These are phyloP conservation scores for Aphyosemion australe DNA, from an alignment of 2,113 vertebrate genomes.

Conservation along the genomic window DNA sequence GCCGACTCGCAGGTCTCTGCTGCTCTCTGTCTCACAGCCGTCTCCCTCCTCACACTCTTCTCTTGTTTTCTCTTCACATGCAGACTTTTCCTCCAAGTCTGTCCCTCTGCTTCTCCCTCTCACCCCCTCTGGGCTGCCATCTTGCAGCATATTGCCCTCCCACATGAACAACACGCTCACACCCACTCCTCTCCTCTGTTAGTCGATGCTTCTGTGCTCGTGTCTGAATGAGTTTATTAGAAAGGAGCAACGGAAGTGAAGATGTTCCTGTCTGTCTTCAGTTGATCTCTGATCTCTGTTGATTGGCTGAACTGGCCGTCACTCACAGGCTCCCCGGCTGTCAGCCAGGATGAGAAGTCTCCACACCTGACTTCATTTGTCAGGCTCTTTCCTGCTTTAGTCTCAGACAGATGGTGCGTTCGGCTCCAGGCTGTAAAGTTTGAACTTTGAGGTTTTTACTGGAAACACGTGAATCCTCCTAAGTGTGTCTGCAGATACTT, in stretches of 20 bases:
- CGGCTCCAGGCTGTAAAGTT: background rate
- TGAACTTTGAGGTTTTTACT: conserved; percentile 7
- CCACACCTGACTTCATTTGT: conserved; percentile 18
- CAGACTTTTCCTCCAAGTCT: conserved; percentile 15
- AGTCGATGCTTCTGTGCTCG: background rate
- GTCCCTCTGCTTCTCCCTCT: conserved; percentile 33
- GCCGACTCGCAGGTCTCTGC: conserved; percentile 44
- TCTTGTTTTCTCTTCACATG: background rate
- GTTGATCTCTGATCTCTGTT: conserved; percentile 20
- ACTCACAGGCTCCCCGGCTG: conserved; percentile 6
- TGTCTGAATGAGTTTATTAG: conserved; percentile 26
- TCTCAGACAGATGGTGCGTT: conserved; percentile 7
- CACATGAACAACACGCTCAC: conserved; percentile 46
- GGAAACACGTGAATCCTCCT: background rate
- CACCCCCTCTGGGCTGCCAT: conserved; percentile 59
- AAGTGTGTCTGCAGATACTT: background rate
- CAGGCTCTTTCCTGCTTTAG: background rate
- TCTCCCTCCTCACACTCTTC: conserved; percentile 10
- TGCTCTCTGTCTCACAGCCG: conserved; percentile 19
- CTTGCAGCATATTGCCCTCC: conserved; percentile 62
- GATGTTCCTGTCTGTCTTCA: conserved; percentile 2
- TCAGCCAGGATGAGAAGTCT: conserved; percentile 22
- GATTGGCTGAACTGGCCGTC: conserved; percentile 16
- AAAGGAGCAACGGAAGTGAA: background rate
- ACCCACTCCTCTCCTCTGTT: conserved; percentile 16